Evolutionary conservation across 2,113 vertebrate species (phyloP), one percentile per base, ranked within the genome.

Genomic region (Corvus cornix): DNA sequence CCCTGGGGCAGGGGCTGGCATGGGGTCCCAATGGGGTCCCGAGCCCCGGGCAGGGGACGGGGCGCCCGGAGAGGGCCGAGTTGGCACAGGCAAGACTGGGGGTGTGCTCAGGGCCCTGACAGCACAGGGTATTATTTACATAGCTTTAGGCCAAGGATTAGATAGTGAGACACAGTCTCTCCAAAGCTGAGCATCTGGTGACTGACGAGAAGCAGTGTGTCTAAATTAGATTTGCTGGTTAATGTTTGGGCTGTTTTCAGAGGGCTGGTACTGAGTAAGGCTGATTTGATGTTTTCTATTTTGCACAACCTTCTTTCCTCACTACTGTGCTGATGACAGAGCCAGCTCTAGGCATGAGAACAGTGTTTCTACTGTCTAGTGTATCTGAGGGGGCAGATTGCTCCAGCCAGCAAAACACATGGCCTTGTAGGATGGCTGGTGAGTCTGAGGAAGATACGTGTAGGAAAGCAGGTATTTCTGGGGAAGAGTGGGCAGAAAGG

Each of bases 391-490:
- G 21, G 41, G 56, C 52, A 85, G 69, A 85, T 39, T 73, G 86
- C 56, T 83, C 39, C 66, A 75, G 48, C 19, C 75, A 85, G 82
- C 11, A 82, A 56, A 94, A 94, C 56, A 79, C 35, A 23, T 5
- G 23, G 43, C 53, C 31, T 75, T 67, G 70, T 19, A 58, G 66
- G n/a, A 52, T 53, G 56, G 84, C 67, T 79, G 76, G n/a, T 68
- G 67, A 68, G 24, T 55, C 58, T 80, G 53, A 76, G 39, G 13
- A 73, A 64, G 28, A 58, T 4, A 7, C 0, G 0, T 0, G 1
- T 11, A 52, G 49, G 35, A 93, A 79, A 68, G 44, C 13, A 80
- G 48, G 43, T 88, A 28, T 13, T 76, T 35, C 70, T 55, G 39
- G 33, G 26, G 43, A 41, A 80, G 15, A n/a, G 46, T 27, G 18